Base-by-base conservation (phyloP, 2,797 vertebrate genomes). In the Alectoris magna region DNA sequence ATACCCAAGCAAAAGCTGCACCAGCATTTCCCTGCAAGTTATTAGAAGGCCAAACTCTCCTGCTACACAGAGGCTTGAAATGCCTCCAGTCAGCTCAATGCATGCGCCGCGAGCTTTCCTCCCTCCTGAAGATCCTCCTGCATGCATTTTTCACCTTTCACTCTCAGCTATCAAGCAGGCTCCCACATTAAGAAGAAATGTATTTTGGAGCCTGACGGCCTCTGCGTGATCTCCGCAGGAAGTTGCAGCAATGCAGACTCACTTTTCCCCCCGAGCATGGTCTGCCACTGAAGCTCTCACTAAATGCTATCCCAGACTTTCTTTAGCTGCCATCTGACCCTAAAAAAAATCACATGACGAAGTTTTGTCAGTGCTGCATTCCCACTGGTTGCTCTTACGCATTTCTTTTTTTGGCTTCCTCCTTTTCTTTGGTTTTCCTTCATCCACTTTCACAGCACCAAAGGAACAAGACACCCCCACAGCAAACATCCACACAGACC, bases 271-370 rank as follows among this genome's bases (percentile, higher is more conserved):
- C 39, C 3, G 2, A n/a, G 43, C 53, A 68, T 46, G 55, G 19
- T 23, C 84, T 51, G 74, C 48, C 63, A 49, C 68, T 12, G 8
- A 34, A 48, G 49, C 49, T 53, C 3, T 15, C 77, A 70, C 58
- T 66, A 5, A 41, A 63, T 29, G 22, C 39, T 58, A 31, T 10
- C 43, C 38, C 75, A 89, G 64, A 39, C 51, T 53, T 53, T 53
- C 51, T 29, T 29, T 29, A 53, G 51, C 78, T 19, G 3, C 59
- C 49, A 51, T 26, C 56, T 84, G 68, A 89, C 34, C 46, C 44
- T 18, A 11, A 12, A 36, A 36, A 62, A 31, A 3, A 2, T 0
- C 43, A 60, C 0, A 0, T 53, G 72, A 21, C 16, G 72, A 21
- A 53, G 24, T n/a, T 79, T 6, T 23, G 69, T 67, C 75, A 29